Evolutionary conservation across 2,113 vertebrate genomes (phyloP).

Genomic region (Morphnarchus princeps): DNA sequence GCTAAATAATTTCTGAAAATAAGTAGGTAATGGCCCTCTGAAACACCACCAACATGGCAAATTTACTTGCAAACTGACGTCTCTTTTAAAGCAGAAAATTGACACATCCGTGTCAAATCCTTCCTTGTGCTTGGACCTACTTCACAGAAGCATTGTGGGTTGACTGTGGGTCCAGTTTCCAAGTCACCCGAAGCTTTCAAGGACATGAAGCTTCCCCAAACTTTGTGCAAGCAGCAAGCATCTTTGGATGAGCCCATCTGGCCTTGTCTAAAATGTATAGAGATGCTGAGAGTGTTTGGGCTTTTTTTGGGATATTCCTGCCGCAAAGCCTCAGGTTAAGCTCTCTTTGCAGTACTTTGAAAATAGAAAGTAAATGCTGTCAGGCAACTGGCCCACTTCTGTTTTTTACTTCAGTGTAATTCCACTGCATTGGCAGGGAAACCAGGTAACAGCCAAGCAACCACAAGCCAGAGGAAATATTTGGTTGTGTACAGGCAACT

Average conservation of each 20-base stretch:
- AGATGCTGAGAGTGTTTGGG: neutral
- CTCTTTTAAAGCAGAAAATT: neutral
- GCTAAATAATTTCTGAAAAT: neutral
- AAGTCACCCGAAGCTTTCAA: neutral
- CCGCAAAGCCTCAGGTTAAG: neutral
- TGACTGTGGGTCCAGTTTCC: neutral
- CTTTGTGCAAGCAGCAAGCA: neutral
- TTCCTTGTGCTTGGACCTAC: accelerated
- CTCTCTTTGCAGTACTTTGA: neutral
- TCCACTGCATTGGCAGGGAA: neutral
- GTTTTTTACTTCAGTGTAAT: neutral
- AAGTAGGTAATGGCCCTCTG: neutral
- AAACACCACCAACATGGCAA: neutral
- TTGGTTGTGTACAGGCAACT: neutral
- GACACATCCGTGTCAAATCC: neutral
- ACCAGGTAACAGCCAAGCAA: neutral
- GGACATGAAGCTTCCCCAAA: neutral
- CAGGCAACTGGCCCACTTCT: neutral
- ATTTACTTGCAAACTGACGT: neutral
- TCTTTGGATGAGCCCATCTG: neutral
- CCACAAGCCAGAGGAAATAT: neutral
- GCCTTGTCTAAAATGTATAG: neutral
- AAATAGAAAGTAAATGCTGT: neutral
- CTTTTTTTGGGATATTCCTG: neutral
- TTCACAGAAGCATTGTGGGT: neutral